phyloP scores from a whole-genome alignment of 2,113 vertebrate genomes.

The Oreochromis aureus region DNA sequence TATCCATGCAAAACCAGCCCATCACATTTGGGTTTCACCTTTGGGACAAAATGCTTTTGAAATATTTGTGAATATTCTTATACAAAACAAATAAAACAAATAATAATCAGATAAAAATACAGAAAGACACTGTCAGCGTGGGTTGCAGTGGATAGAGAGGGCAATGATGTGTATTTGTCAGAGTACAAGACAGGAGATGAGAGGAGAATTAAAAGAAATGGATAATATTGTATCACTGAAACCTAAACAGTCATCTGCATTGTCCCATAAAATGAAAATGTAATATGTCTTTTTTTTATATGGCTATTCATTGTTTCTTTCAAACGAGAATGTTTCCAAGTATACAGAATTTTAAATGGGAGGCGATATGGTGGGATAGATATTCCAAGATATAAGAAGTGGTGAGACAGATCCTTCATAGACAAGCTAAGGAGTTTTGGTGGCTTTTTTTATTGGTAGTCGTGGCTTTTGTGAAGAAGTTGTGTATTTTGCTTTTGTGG shows the following conservation, averaged over 20 bases:
- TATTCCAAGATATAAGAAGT: background rate
- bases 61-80: background rate
- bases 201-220: background rate
- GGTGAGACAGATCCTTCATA: background rate
- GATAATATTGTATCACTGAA: background rate
- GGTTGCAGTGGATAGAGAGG: background rate
- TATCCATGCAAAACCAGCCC: background rate
- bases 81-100: background rate
- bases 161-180: background rate
- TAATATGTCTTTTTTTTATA: background rate
- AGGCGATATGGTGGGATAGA: background rate
- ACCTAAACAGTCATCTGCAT: background rate
- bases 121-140: background rate
- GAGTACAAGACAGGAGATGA: background rate
- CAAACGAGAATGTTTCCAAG: background rate
- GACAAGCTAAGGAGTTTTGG: background rate
- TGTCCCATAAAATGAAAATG: background rate
- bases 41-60: slow-evolving; percentile 3
- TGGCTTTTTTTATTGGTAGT: background rate
- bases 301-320: background rate
- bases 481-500: background rate
- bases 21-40: background rate
- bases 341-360: background rate
- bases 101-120: background rate
- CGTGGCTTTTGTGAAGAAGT: background rate